These are phyloP conservation scores for Atractosteus spatula DNA, from an alignment of 2,113 vertebrate species.

Conservation along the genomic window DNA sequence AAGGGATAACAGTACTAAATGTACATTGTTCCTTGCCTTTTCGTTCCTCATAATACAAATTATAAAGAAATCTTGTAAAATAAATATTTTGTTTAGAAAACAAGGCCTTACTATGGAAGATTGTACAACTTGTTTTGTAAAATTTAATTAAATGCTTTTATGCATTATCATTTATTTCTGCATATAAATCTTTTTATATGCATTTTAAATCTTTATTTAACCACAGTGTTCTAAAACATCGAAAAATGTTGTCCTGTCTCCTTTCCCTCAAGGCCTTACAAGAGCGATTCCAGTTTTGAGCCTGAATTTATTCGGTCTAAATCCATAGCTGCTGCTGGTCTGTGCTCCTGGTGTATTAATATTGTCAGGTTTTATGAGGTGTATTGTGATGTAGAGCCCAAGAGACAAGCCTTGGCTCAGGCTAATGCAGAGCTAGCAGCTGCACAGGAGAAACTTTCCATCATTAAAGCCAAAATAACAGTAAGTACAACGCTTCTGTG, in stretches of 20 bases:
- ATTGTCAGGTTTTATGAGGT: constrained; percentile 81
- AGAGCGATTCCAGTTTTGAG: constrained; percentile 81
- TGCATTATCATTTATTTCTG: no score
- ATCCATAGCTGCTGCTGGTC: constrained; percentile 78
- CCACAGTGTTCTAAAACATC: no score
- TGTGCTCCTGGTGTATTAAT: constrained; percentile 96
- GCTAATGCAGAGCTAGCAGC: constrained; percentile 79
- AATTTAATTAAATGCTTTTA: no score
- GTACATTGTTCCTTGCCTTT: no score
- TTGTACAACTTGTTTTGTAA: no score
- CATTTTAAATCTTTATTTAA: no score
- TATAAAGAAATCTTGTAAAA: no score
- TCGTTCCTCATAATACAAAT: no score
- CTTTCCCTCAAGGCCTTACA: constrained; percentile 83
- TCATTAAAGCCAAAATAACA: constrained; percentile 81
- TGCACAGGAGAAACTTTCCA: constrained; percentile 82
- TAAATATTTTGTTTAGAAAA: no score
- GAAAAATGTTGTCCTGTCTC: constrained; percentile 24
- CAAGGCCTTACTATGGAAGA: no score
- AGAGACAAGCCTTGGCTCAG: constrained; percentile 79
- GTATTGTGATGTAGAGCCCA: constrained; percentile 90
- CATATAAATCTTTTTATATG: no score
- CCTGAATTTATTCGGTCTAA: constrained; percentile 83
- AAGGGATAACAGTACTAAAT: constrained; percentile 54
- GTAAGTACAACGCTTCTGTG: constrained; percentile 67